Base-by-base conservation (phyloP, 2,888 invertebrate species). In the Beris morrisii region DNA sequence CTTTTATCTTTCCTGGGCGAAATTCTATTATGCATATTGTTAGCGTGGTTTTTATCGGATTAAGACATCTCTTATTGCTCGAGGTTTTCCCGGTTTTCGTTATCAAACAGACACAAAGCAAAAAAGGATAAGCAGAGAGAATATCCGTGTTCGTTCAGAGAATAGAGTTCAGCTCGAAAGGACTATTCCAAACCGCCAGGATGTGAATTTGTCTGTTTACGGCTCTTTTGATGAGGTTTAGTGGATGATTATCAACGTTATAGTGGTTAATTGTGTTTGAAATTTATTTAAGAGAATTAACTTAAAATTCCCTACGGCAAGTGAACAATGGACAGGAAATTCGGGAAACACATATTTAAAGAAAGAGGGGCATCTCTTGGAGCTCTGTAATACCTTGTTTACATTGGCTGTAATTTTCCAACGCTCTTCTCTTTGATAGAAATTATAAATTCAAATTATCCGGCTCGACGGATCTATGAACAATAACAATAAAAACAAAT, bases 11-110 rank as follows among this genome's bases (percentile, higher is more conserved):
- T 38, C 7, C 61, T 9, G 15, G 9, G 22, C 30, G 3, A 15
- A 50, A 50, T 13, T 32, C 6, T 5, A 15, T 28, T 22, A 15
- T 48, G 38, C 38, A 61, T 38, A 11, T 48, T 50, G 52, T 52
- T 52, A 50, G 61, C 15, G 38, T 52, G 15, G 15, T 52, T 59
- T 52, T 61, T 61, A 61, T 61, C 61, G 50, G 61, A 61, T 61
- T 61, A 61, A 61, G 61, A 61, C 61, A 38, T 50, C 61, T 61
- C 52, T 61, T 50, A 61, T 61, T 61, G 52, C 61, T 61, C 31
- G 43, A 52, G 61, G 61, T 61, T 61, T 61, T 32, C 38, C 61
- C 50, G 50, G 52, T 61, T 61, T 52, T 22, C 59, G 22, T 61
- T 52, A 12, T 52, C 38, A 50, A 38, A n/a, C 12, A 50, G n/a